Evolutionary conservation across 1,140 invertebrate species (phyloP).

Genomic region (Calliphora vicina): DNA sequence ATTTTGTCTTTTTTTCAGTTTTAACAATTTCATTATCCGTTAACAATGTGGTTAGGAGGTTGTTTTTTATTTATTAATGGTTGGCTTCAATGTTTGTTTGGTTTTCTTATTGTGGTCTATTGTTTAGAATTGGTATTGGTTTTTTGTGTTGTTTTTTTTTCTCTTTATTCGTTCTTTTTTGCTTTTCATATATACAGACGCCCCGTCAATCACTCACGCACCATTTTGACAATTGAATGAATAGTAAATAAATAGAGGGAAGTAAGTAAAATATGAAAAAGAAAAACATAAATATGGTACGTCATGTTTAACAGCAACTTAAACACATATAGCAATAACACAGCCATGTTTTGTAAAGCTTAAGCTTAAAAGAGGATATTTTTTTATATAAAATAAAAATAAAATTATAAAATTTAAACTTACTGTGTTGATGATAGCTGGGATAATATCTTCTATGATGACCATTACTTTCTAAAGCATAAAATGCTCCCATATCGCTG

Average conservation of each 20-base stretch:
- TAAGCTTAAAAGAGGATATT: neutral
- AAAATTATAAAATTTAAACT: conserved; percentile 40
- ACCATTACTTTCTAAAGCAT: conserved; percentile 60
- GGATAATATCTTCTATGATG: conserved; percentile 62
- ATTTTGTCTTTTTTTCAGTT: conserved; percentile 24
- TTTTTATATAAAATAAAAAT: neutral
- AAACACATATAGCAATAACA: neutral
- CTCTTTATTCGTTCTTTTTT: neutral
- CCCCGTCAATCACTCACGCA: conserved; percentile 34
- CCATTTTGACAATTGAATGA: conserved; percentile 37
- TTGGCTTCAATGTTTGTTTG: conserved; percentile 23
- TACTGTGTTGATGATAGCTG: conserved; percentile 63
- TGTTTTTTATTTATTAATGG: neutral
- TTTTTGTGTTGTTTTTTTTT: neutral
- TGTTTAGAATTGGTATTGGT: conserved; percentile 5
- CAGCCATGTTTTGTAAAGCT: neutral
- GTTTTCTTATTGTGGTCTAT: conserved; percentile 12
- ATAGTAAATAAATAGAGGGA: neutral
- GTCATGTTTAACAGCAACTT: neutral
- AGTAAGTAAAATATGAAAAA: neutral
- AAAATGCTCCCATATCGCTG: conserved; percentile 62
- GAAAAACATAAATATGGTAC: neutral
- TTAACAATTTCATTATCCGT: conserved; percentile 31
- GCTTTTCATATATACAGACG: neutral
- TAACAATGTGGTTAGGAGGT: conserved; percentile 23